Conservation (phyloP, 2,113 vertebrate genomes). For the Marmota flaviventris region DNA sequence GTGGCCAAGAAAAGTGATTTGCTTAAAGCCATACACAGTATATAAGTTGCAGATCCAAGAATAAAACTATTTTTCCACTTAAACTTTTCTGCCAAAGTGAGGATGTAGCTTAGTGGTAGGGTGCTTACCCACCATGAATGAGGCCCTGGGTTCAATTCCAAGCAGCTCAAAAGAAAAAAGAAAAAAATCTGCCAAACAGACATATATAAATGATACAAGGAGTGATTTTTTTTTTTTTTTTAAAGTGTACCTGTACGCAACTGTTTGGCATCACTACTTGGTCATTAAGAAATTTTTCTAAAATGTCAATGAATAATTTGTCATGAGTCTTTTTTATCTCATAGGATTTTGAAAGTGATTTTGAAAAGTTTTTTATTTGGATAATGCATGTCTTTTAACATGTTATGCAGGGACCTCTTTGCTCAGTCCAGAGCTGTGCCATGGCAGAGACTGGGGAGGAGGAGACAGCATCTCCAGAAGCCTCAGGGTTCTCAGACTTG, state of each 20-base stretch:
- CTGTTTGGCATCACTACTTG: neutral
- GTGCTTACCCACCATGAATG: neutral
- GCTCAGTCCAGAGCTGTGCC: neutral
- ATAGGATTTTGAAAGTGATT: slow-evolving; percentile 48
- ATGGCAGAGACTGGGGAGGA: slow-evolving; percentile 74
- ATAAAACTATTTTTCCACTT: neutral
- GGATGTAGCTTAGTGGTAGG: neutral
- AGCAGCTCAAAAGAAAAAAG: neutral
- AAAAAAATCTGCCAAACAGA: neutral
- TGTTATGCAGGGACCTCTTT: slow-evolving; percentile 20
- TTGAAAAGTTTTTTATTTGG: slow-evolving; percentile 29
- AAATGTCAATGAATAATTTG: slow-evolving; percentile 7
- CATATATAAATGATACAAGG: neutral
- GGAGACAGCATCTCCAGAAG: slow-evolving; percentile 47
- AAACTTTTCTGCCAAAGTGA: neutral
- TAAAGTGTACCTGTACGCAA: neutral
- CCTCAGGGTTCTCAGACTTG: slow-evolving; percentile 81
- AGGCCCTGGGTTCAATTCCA: neutral
- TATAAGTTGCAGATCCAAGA: slow-evolving; percentile 4
- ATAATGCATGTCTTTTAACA: slow-evolving; percentile 61
- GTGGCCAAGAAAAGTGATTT: slow-evolving; percentile 35
- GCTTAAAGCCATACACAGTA: neutral
- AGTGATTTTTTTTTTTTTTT: neutral
- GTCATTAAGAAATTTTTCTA: slow-evolving; percentile 45
- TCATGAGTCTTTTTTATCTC: neutral